These are phyloP conservation scores for Zygothrica quintamaculata DNA, from an alignment of 2,888 invertebrate species.

Conservation along the genomic window DNA sequence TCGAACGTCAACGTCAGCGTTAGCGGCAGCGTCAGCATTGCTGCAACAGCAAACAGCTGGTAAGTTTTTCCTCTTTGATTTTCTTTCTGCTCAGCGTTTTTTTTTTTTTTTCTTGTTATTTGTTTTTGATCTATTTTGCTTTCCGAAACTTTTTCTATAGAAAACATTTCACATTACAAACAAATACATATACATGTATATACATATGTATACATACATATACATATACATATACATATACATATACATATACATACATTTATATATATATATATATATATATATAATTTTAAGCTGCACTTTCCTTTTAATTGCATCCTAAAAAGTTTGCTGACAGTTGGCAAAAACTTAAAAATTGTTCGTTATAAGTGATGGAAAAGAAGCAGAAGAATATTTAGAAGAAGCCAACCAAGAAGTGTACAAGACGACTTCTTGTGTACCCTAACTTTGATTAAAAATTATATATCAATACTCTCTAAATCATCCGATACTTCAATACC, in stretches of 20 bases:
- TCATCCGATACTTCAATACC: no score
- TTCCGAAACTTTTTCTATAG: background rate
- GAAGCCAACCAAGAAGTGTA: no score
- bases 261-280: no score
- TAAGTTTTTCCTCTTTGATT: conserved; percentile 43
- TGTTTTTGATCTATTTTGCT: background rate
- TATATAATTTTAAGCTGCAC: conserved; percentile 32
- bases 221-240: no score
- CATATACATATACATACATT: no score
- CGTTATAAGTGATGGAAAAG: conserved; percentile 1
- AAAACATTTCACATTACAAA: conserved; percentile 11
- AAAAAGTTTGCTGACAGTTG: conserved; percentile 27
- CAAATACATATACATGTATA: no score
- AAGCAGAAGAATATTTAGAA: no score
- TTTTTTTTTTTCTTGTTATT: background rate
- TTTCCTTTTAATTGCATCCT: conserved; percentile 51
- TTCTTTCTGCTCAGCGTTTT: background rate
- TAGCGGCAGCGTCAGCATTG: no score
- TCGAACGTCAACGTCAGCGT: conserved; percentile 33
- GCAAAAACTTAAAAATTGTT: conserved; percentile 14
- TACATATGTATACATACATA: no score
- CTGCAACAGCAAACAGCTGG: conserved; percentile 49
- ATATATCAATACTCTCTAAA: conserved; percentile 2
- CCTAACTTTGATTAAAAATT: background rate
- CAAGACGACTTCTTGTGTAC: conserved; percentile 11